A percentile compares a stretch with the other conserved stretches of the same genome.
Conservation (phyloP, 2,113 vertebrate species). For the Glaucomys volans region DNA sequence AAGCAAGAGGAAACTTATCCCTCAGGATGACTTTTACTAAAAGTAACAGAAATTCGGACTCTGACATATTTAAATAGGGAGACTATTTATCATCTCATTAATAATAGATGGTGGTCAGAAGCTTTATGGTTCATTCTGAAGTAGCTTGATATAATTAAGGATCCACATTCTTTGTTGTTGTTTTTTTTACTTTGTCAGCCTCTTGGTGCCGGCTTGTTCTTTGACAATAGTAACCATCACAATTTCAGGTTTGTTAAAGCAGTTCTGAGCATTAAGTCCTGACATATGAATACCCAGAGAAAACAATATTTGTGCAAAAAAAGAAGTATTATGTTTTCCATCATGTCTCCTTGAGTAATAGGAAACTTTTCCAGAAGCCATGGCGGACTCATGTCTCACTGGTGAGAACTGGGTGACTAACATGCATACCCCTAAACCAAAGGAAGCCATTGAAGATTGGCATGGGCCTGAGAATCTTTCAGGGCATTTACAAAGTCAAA, state of each 20-base stretch:
- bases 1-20: background rate
- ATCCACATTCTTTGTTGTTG: background rate
- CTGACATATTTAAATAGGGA: background rate
- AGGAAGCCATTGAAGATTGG: background rate
- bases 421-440: background rate
- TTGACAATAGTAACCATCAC: background rate
- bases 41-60: conserved; percentile 8
- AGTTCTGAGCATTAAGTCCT: background rate
- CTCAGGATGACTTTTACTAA: background rate
- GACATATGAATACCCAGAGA: background rate
- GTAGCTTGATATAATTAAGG: background rate
- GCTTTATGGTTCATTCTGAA: background rate
- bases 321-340: background rate
- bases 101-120: background rate
- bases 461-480: background rate
- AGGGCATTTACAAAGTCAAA: background rate
- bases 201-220: background rate
- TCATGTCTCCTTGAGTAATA: background rate
- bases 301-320: background rate
- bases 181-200: background rate
- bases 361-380: background rate
- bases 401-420: background rate
- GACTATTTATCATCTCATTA: background rate
- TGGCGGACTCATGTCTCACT: background rate
- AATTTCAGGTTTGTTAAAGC: background rate